Base-by-base conservation (phyloP, 2,113 vertebrate genomes). In the Sander lucioperca region DNA sequence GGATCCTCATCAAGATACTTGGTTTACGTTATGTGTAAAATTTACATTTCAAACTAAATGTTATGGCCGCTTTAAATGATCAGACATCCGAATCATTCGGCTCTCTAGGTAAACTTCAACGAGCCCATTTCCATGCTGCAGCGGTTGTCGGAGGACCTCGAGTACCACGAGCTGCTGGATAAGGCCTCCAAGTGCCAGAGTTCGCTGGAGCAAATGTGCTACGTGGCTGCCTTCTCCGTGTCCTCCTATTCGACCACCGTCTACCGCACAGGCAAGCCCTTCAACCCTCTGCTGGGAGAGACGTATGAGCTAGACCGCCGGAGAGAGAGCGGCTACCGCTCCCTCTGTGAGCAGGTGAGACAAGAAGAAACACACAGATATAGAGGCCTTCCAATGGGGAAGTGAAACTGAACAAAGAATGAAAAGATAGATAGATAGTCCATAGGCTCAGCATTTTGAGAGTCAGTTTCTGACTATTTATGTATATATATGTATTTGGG, bases 61-160 rank as follows among this genome's bases (percentile, higher is more conserved):
- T 50, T 30, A 19, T 21, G 10, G 10, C 9, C 25, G 3, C 27
- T 67, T 12, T 30, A 47, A 19, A 27, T 68, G 30, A 39, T 12
- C 15, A 10, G 18, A 19, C 43, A 9, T 12, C 21, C 0, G 2
- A n/a, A 25, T 39, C 2, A 5, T 18, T 63, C 6, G 66, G 4
- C 43, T 7, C 12, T 78, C 19, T 13, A 98, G 98, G 98, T 99
- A 19, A 99, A 99, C 89, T 99, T 99, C 95, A 99, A 99, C 0
- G 98, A 99, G 90, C 98, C 98, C 48, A 94, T 99, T 54, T 99
- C 98, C 68, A 99, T 99, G 97, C 97, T 99, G 84, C 98, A 99
- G 91, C 96, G 97, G 54, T 88, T 99, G 84, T 98, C 98, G 0
- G 98, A 99, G 92, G 98, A 99, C 88, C 93, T 99, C 51, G 98